Evolutionary conservation across 2,797 vertebrate species (phyloP), one percentile per base, ranked within the genome.

Genomic region (Thaleichthys pacificus): DNA sequence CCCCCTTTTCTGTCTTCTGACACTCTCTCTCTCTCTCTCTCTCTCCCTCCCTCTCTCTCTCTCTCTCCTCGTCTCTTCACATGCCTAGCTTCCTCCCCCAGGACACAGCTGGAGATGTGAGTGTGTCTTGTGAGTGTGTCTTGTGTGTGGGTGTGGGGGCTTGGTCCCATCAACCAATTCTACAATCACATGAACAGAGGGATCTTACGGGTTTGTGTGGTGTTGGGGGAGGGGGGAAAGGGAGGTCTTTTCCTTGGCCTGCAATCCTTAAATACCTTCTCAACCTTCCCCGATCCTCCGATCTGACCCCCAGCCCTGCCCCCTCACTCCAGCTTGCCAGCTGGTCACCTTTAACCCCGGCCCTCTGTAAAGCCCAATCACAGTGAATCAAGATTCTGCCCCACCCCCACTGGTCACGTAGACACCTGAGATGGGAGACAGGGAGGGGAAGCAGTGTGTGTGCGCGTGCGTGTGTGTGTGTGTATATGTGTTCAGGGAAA

Each of bases 241-340:
- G 77, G 73, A 79, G 78, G 80, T 49, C 38, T 82, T 87, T 78
- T 87, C 84, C 82, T 82, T 87, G 89, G 80, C 83, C 81, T 81
- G 77, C 85, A 89, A 92, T 88, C 88, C 86, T 89, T 89, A 89
- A 92, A 92, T 91, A 88, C 85, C 84, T 91, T 85, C 81, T 78
- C 85, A 79, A 77, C 56, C 70, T 49, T 21, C 66, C 47, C 80
- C 86, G 87, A 84, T 61, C 77, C 79, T 73, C 81, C 88, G 87
- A 79, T 85, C 81, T 90, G 85, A 87, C 90, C 91, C 82, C 79
- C 85, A 73, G 84, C 85, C 82, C 89, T 86, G 74, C 84, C 86
- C 85, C 85, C 84, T 82, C 86, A 84, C 81, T 80, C 80, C 61
- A 73, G 47, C 80, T 88, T n/a, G 15, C 88, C 91, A 92, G 91